Percentiles rank a stretch among this genome's conserved stretches.
Conservation (phyloP, 2,888 invertebrate genomes). For the Parelbella ahira region DNA sequence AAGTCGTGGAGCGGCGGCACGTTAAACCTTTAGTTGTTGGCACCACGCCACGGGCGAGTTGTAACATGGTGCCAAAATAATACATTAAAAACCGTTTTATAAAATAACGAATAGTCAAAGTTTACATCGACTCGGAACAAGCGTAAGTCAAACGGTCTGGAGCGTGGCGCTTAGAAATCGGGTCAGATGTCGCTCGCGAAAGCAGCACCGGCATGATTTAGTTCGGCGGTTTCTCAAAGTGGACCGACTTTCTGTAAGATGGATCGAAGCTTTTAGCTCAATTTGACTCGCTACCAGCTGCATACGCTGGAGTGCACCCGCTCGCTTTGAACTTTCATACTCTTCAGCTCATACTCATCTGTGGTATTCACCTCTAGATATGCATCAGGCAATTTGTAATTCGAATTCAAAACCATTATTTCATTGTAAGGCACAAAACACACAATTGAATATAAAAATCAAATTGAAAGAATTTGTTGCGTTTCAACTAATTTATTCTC, state of each 20-base stretch:
- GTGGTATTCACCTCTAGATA: too few relatives aligned
- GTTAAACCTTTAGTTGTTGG: slow-evolving; percentile 72
- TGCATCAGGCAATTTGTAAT: too few relatives aligned
- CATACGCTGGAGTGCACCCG: slow-evolving; percentile 50
- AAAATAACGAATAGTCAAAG: slow-evolving; percentile 57
- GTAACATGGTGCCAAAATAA: slow-evolving; percentile 72
- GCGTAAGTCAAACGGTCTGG: slow-evolving; percentile 43
- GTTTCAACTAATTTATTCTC: too few relatives aligned
- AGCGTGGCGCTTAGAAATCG: slow-evolving; percentile 55
- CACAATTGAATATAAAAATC: too few relatives aligned
- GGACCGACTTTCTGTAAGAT: slow-evolving; percentile 66
- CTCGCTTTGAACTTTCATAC: slow-evolving; percentile 23
- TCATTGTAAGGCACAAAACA: too few relatives aligned
- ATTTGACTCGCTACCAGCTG: slow-evolving; percentile 56
- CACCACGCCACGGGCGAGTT: slow-evolving; percentile 55
- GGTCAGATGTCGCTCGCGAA: slow-evolving; percentile 53
- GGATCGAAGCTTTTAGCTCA: slow-evolving; percentile 74
- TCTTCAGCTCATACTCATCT: slow-evolving; percentile 15
- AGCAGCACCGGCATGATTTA: slow-evolving; percentile 52
- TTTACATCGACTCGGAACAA: slow-evolving; percentile 41
- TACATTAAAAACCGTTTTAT: slow-evolving; percentile 68
- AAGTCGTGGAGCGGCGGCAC: slow-evolving; percentile 56
- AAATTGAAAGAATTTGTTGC: too few relatives aligned
- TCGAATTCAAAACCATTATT: too few relatives aligned
- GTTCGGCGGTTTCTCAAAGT: slow-evolving; percentile 59